A percentile compares a stretch with the other conserved stretches of the same genome.
These are phyloP conservation scores for Pica pica DNA, from an alignment of 2,113 vertebrate genomes.

Conservation along the genomic window DNA sequence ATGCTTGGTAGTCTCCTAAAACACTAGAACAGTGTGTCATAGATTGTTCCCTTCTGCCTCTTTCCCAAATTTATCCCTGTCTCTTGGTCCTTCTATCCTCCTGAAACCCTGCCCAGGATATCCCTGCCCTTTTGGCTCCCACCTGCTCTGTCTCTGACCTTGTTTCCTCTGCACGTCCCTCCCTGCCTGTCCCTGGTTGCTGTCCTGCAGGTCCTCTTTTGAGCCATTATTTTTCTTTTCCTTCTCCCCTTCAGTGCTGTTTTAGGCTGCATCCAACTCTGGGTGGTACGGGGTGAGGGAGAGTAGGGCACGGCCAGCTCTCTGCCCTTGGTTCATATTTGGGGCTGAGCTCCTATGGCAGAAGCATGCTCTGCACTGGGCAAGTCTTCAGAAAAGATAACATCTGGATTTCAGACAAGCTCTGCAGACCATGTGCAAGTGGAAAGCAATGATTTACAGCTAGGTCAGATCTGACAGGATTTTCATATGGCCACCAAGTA, in stretches of 20 bases:
- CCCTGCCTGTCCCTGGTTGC: not conserved
- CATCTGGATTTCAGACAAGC: constrained; percentile 21
- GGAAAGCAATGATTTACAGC: constrained; percentile 25
- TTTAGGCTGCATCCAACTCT: not conserved
- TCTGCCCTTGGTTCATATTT: not conserved
- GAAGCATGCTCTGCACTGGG: not conserved
- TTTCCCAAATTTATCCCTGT: not conserved
- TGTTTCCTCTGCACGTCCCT: not conserved
- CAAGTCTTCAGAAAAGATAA: not conserved
- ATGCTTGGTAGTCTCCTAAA: not conserved
- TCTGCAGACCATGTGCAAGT: not conserved
- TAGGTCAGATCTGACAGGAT: constrained; percentile 13
- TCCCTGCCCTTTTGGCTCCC: not conserved
- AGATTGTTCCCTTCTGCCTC: not conserved
- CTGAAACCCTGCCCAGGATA: not conserved
- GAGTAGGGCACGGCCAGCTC: fast-evolving
- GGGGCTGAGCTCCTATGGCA: not conserved
- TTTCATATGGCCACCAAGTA: constrained; percentile 23
- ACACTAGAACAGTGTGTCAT: not conserved
- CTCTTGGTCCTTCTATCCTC: not conserved
- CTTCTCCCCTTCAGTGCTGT: not conserved
- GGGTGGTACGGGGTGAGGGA: too few relatives aligned
- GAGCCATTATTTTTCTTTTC: not conserved
- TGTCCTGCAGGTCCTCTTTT: not conserved
- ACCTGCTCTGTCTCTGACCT: not conserved